These are phyloP conservation scores for Botia almorhae DNA, from an alignment of 2,797 vertebrate genomes.

Conservation along the genomic window DNA sequence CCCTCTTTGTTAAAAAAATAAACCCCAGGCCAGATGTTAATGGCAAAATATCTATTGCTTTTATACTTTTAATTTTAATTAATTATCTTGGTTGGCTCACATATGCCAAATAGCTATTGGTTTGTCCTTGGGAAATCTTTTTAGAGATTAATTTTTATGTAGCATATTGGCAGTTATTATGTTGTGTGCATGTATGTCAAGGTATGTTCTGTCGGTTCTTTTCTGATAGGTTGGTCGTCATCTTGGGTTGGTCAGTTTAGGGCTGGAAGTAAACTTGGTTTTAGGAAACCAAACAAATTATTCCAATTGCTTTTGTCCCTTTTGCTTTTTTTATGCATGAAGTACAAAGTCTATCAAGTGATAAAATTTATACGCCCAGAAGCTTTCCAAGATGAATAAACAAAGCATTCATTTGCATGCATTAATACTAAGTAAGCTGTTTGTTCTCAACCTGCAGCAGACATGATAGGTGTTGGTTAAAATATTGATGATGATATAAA, in stretches of 20 bases:
- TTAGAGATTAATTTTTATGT: not conserved
- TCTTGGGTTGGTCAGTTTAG: not conserved
- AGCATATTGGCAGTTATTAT: not conserved
- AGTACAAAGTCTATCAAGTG: constrained; percentile 39
- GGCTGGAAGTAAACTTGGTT: not conserved
- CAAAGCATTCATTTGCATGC: constrained; percentile 79
- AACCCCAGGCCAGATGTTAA: not conserved
- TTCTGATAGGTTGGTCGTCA: constrained; percentile 6
- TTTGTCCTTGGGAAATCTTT: no score
- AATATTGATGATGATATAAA: constrained; percentile 71
- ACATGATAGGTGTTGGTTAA: constrained; percentile 65
- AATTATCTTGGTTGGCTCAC: not conserved
- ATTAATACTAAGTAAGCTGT: constrained; percentile 74
- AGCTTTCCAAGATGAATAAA: constrained; percentile 72
- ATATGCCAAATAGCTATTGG: not conserved
- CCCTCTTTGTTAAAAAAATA: constrained; percentile 5
- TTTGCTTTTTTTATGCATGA: constrained; percentile 15
- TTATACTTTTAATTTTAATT: not conserved
- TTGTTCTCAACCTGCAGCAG: constrained; percentile 60
- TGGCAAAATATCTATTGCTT: not conserved
- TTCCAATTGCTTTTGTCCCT: not conserved
- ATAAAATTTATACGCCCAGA: constrained; percentile 59
- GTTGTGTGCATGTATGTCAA: not conserved
- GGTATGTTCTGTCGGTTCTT: no score
- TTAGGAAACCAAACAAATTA: constrained; percentile 16